Evolutionary conservation across 2,797 vertebrate species (phyloP), one percentile per base, ranked within the genome.

Genomic region (Brachyalestes nurse): DNA sequence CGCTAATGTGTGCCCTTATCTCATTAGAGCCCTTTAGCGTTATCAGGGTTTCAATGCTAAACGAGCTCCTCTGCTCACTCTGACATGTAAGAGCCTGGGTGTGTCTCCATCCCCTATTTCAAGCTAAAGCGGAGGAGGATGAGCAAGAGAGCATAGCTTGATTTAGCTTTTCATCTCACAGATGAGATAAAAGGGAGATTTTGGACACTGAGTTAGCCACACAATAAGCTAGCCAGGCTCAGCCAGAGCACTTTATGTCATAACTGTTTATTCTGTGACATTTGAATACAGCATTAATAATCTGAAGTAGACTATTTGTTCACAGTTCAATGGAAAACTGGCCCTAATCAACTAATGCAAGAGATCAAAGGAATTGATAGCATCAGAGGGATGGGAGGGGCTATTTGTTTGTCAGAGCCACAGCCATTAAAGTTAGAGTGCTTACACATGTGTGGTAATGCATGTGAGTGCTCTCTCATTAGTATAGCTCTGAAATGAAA

Each of bases 371-470:
- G 21, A 82, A 81, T 6, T 58, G 21, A 77, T 83, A 61, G 47
- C 19, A 70, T 17, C 17, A 55, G 65, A 75, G 70, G 66, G 61
- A 77, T 75, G 70, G 53, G 65, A 75, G 72, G 65, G 67, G 78
- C 61, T 58, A 85, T 77, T 84, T 81, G 40, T 72, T 88, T 83
- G 62, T 77, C 84, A 0, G 64, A 42, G 70, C 40, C 69, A 61
- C 70, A 78, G 70, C 72, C 84, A 87, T 89, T 90, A 79, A 88
- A 72, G 84, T 62, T 67, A 72, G 55, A 85, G 58, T 85, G 88
- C 66, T 84, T 77, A 40, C 23, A 82, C 77, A 64, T 81, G 85
- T 83, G 85, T 86, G 75, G 78, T 79, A 83, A 87, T 79, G 79
- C 85, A 73, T 58, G n/a, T 19, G 55, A 55, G 45, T 79, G 70